Base-by-base conservation (phyloP, 1,140 invertebrate genomes). In the Saccostrea echinata region DNA sequence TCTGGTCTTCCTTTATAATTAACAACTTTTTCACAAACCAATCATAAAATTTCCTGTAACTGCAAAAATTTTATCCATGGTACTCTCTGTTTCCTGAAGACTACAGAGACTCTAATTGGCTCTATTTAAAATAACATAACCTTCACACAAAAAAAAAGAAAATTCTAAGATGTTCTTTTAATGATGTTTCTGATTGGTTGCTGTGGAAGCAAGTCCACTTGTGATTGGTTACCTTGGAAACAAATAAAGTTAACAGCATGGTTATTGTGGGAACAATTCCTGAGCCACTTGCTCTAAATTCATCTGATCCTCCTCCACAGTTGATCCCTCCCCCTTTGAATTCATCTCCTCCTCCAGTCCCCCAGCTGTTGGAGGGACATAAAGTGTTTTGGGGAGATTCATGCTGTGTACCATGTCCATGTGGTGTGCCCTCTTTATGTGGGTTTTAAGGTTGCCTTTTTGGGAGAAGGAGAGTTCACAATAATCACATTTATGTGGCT, bases 401-500 rank as follows among this genome's bases (percentile, higher is more conserved):
- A 94, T 94, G 21, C 92, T 91, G n/a, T 90, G 90, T 8, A 94
- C 93, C 93, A 94, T 94, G 53, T 94, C 93, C 18, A 90, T 64
- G 86, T 94, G 93, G 91, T 96, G 96, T 6, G 96, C 95, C 18
- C 96, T 94, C 88, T 95, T 96, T 51, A 96, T 93, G 92, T 96
- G 96, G 3, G 96, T 96, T 89, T 96, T 96, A 0, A 97, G 92
- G 91, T 96, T 96, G 4, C 96, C 94, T 83, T 96, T 96, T 90
- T 97, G 96, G 0, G 96, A 96, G 89, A 98, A 98, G 21, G 97
- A 96, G 92, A 97, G 97, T 1, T 97, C 96, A 95, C 97, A 98
- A 93, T 97, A 97, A 30, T 96, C 96, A 95, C 97, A 98, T 93
- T 97, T 96, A 94, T 97, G 97, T 11, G 97, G 97, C 88, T 97